A percentile compares a stretch with the other conserved stretches of the same genome.
Conservation (phyloP, 2,797 vertebrate species). For the Loris lydekkerianus region DNA sequence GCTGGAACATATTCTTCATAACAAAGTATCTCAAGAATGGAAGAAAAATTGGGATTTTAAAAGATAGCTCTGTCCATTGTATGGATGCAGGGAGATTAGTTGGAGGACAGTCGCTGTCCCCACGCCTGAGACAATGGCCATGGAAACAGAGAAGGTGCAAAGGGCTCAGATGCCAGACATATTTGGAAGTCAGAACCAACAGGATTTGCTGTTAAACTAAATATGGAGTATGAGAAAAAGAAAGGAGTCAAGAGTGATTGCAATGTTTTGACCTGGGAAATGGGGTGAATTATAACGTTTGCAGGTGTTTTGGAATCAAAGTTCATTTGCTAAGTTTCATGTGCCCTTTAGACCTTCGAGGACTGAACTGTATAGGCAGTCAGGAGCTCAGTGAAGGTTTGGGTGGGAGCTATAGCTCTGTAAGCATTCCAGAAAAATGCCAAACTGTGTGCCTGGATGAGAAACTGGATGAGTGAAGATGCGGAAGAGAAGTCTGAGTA, state of each 20-base stretch:
- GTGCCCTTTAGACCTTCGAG: neutral
- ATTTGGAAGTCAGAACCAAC: neutral
- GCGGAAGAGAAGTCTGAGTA: neutral
- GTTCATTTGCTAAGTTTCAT: neutral
- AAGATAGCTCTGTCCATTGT: neutral
- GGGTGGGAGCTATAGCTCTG: neutral
- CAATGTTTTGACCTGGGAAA: neutral
- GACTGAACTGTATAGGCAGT: neutral
- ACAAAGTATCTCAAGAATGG: too few species aligned
- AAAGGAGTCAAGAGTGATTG: neutral
- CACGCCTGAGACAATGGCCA: neutral
- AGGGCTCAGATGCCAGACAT: neutral
- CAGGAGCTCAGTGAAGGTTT: neutral
- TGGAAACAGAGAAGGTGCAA: neutral
- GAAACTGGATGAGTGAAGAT: neutral
- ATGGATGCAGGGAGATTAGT: neutral
- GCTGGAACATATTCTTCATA: too few species aligned
- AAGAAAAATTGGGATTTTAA: neutral
- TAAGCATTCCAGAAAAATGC: neutral
- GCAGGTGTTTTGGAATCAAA: neutral
- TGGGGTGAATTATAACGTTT: neutral
- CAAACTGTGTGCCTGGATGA: neutral
- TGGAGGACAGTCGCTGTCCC: neutral
- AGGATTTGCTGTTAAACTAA: neutral
- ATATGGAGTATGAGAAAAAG: neutral